Base-by-base conservation (phyloP, 2,113 vertebrate species). In the Neotoma lepida region DNA sequence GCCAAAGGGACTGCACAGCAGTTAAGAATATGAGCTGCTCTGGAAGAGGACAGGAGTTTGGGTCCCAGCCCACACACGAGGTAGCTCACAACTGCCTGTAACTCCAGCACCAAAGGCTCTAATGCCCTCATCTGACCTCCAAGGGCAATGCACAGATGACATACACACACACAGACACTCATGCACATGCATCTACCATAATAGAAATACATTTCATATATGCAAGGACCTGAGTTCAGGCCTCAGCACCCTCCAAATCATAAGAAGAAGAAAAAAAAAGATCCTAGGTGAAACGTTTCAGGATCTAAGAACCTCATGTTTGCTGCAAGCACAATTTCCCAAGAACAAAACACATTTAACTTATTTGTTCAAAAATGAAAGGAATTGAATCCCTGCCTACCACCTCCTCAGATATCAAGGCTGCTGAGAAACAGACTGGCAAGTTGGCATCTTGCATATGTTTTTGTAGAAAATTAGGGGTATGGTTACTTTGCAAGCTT, bases 401-500 rank as follows among this genome's bases (percentile, higher is more conserved):
- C n/a, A 49, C 58, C 54, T 46, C 49, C 61, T 71, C 39, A 24
- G 20, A 54, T 49, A 68, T 13, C 61, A 39, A 13, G 41, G 35
- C 51, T 70, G 10, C 66, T 24, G 26, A 54, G 73, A 76, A 86
- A 24, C 41, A 61, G 18, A 41, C n/a, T 10, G 2, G 26, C 3
- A 20, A 44, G 15, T 4, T 63, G 63, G 51, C 76, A 30, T 24
- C 33, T 0, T 82, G 68, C 2, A 9, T 3, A 1, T 7, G 64
- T 20, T 63, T 41, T 61, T 24, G 0, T 6, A 64, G 76, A 17
- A 76, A 64, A 30, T 1, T 41, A 51, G 39, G 39, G 46, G 6
- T 6, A 5, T 39, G 5, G 2, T 0, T 9, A 24, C 44, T 58
- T 28, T 39, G 41, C 49, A 17, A 17, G 24, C 24, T 4, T 28